phyloP scores from a whole-genome alignment of 2,797 vertebrate species.

The Eulemur coronatus region DNA sequence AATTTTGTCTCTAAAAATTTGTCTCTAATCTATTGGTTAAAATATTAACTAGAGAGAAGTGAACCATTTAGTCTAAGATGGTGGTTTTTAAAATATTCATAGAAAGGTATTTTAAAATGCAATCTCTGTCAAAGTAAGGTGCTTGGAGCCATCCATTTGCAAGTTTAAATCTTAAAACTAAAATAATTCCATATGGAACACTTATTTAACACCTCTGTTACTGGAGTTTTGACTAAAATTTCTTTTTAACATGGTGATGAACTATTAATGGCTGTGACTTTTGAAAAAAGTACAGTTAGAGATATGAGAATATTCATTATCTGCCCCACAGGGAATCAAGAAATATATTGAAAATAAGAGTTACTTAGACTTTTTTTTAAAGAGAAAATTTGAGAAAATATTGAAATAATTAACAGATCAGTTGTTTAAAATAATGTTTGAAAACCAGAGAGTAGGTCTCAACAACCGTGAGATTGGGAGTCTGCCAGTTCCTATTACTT shows the following conservation, averaged over 20 bases:
- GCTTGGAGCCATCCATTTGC: background rate
- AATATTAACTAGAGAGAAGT: background rate
- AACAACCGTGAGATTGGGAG: background rate
- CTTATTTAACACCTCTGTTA: background rate
- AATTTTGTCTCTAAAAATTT: too few species aligned
- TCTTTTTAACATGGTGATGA: background rate
- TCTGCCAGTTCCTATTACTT: background rate
- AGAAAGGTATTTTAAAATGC: background rate
- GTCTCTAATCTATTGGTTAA: background rate
- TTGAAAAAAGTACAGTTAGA: background rate
- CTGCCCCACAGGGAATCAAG: background rate
- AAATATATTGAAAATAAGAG: background rate
- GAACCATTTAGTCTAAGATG: background rate
- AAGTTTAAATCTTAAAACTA: background rate
- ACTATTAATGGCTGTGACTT: background rate
- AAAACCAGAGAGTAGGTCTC: background rate
- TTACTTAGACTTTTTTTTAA: background rate
- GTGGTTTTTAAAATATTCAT: background rate
- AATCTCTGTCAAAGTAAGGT: background rate
- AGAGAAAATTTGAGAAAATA: background rate
- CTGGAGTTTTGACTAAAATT: conserved; percentile 5
- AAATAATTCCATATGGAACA: background rate
- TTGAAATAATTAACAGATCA: background rate
- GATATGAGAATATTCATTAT: conserved; percentile 38
- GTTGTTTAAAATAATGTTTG: background rate